These are phyloP conservation scores for Amphiura filiformis DNA, from an alignment of 35 echinoderm and acorn worm species.

Conservation along the genomic window DNA sequence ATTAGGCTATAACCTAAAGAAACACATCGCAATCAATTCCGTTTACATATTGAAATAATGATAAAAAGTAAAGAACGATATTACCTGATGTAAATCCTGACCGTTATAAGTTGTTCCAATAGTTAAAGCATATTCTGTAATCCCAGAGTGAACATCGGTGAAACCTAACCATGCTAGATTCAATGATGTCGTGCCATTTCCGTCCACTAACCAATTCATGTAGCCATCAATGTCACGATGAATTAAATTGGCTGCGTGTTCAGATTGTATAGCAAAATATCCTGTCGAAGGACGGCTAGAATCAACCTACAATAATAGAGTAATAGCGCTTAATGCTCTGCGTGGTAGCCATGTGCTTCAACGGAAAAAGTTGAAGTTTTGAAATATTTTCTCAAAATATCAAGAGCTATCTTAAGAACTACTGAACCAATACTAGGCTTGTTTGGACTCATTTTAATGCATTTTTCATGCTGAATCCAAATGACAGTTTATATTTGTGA, in stretches of 20 bases:
- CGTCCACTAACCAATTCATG: neutral
- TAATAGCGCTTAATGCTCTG: no score
- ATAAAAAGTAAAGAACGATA: neutral
- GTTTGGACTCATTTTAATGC: no score
- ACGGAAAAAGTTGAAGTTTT: no score
- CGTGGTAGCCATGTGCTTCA: no score
- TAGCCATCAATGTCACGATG: neutral
- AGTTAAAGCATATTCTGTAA: conserved; percentile 15
- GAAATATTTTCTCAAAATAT: no score
- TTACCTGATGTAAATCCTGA: conserved; percentile 26
- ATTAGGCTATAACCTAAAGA: no score
- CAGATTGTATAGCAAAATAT: neutral
- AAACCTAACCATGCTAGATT: conserved; percentile 40
- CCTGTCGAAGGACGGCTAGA: neutral
- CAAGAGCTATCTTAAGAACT: no score
- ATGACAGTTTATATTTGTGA: no score
- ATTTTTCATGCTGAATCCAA: no score
- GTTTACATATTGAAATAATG: no score
- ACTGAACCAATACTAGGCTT: no score
- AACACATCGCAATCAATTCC: no score
- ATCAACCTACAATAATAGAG: neutral
- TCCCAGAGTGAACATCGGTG: conserved; percentile 34
- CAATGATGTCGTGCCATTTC: neutral
- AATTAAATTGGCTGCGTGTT: neutral
- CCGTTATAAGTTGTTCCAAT: conserved; percentile 7